A percentile compares a stretch with the other conserved stretches of the same genome.
Conservation (phyloP, 2,888 invertebrate genomes). For the Megastigmus dorsalis region DNA sequence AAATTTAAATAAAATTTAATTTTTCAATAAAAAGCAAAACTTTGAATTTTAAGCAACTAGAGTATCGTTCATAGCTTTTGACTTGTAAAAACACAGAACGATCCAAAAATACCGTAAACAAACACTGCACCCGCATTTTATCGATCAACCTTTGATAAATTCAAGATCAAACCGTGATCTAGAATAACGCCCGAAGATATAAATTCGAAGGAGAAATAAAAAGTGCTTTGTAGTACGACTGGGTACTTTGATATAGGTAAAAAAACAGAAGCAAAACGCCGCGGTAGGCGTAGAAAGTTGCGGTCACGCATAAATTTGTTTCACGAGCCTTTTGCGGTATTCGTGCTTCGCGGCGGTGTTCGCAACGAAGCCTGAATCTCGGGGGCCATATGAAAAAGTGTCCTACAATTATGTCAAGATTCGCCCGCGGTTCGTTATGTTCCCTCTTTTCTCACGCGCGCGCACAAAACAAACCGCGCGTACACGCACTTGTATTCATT, state of each 20-base stretch:
- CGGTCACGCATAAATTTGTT: slow-evolving; percentile 30
- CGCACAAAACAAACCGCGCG: neutral
- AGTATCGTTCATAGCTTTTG: no score
- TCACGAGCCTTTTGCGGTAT: slow-evolving; percentile 8
- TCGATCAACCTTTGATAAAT: no score
- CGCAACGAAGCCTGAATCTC: neutral
- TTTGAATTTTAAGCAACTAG: no score
- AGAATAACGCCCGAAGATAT: neutral
- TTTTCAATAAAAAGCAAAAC: no score
- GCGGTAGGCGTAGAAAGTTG: slow-evolving; percentile 41
- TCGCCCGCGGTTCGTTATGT: neutral
- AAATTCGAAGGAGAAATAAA: neutral
- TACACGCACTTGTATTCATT: neutral
- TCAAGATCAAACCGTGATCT: neutral
- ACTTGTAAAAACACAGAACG: no score
- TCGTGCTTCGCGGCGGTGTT: neutral
- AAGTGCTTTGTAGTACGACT: no score
- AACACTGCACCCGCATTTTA: no score
- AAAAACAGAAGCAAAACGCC: neutral
- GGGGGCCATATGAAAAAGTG: neutral
- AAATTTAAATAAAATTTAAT: no score
- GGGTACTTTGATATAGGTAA: neutral
- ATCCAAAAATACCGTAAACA: no score
- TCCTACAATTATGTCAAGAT: neutral
- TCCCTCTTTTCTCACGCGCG: neutral